Evolutionary conservation across 2,888 invertebrate species (phyloP).

Genomic region (Margaritifera margaritifera): DNA sequence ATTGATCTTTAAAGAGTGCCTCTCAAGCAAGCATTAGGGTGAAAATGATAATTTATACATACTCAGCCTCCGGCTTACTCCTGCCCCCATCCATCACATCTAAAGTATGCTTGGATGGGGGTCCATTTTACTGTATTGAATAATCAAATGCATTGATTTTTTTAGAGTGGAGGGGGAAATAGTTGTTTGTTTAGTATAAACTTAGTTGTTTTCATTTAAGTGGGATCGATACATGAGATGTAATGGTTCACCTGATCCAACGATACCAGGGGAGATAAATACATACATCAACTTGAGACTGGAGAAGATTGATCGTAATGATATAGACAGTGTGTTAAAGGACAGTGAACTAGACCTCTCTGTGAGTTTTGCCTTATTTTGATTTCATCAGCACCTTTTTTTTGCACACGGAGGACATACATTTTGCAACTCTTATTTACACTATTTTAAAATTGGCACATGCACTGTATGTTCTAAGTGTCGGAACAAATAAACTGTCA

Average conservation of each 20-base stretch:
- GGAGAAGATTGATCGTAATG: constrained; percentile 58
- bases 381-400: background rate
- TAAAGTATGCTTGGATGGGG: no score
- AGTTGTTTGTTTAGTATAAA: no score
- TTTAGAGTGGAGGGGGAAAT: no score
- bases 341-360: constrained; percentile 62
- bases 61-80: no score
- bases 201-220: constrained; percentile 39
- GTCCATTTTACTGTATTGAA: no score
- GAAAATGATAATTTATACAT: no score
- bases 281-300: constrained; percentile 70
- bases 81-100: no score
- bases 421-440: background rate
- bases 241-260: constrained; percentile 72
- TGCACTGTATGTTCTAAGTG: background rate
- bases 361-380: constrained; percentile 42
- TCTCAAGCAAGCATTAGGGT: no score
- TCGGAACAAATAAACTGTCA: no score
- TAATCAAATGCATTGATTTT: no score
- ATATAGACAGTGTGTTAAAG: constrained; percentile 62
- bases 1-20: no score
- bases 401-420: background rate
- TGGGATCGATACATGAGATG: constrained; percentile 72
- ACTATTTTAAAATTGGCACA: background rate
- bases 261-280: constrained; percentile 70